phyloP scores from a whole-genome alignment of 2,113 vertebrate genomes.

The Leucoraja erinaceus region DNA sequence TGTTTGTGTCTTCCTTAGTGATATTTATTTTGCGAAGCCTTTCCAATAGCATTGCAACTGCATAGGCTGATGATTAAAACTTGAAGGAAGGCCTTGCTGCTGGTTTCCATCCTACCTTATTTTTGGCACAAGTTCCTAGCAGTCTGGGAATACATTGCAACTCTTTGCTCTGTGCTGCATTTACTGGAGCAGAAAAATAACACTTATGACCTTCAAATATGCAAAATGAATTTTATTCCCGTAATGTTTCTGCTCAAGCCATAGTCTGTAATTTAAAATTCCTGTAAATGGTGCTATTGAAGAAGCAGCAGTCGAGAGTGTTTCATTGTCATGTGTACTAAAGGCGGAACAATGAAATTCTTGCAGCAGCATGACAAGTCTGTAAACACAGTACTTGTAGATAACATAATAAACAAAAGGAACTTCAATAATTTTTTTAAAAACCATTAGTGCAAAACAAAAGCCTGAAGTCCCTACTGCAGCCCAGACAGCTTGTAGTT shows the following conservation, averaged over 20 bases:
- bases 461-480: no score
- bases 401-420: no score
- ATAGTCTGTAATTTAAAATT: neutral
- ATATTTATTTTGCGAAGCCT: neutral
- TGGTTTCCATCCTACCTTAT: neutral
- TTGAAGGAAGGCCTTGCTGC: neutral
- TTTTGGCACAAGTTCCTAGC: neutral
- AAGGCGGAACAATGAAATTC: no score
- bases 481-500: no score
- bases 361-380: no score
- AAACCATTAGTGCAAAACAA: no score
- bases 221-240: neutral
- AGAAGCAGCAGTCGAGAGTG: no score
- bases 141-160: slow-evolving; percentile 5
- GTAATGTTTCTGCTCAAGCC: neutral
- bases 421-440: no score
- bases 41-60: neutral
- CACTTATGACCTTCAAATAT: slow-evolving; percentile 15
- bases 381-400: no score
- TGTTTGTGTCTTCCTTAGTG: no score
- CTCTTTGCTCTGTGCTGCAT: neutral
- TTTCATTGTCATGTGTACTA: no score
- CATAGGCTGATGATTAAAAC: neutral
- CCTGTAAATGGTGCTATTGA: neutral
- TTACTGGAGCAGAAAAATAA: slow-evolving; percentile 6